These are phyloP conservation scores for Pristionchus fissidentatus DNA, from an alignment of 2,888 invertebrate genomes.

Conservation along the genomic window DNA sequence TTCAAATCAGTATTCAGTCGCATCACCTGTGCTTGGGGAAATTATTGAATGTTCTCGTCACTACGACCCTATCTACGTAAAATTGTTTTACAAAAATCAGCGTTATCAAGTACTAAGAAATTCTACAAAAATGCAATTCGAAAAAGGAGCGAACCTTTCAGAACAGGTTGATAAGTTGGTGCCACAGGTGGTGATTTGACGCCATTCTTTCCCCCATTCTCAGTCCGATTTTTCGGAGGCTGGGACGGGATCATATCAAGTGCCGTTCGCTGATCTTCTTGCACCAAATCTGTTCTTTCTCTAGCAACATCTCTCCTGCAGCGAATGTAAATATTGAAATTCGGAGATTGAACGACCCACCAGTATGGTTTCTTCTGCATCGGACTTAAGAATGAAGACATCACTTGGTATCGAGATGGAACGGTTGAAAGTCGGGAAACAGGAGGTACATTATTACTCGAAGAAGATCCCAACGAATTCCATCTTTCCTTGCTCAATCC, in stretches of 20 bases:
- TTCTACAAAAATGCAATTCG: too few relatives aligned
- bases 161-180: neutral
- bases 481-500: constrained; percentile 45
- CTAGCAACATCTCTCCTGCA: constrained; percentile 20
- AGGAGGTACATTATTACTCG: constrained; percentile 13
- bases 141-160: too few relatives aligned
- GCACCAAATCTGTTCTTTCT: neutral
- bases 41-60: neutral
- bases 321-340: neutral
- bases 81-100: too few relatives aligned
- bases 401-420: constrained; percentile 39
- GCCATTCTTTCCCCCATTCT: constrained; percentile 25
- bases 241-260: neutral
- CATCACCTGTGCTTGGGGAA: neutral
- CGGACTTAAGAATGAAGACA: constrained; percentile 29
- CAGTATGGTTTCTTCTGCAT: constrained; percentile 49
- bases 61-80: too few relatives aligned
- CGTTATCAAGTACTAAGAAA: too few relatives aligned
- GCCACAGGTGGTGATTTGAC: neutral
- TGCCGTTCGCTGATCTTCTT: neutral
- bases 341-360: neutral
- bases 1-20: neutral
- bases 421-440: constrained; percentile 11
- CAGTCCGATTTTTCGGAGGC: neutral
- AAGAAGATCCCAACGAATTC: neutral